These are phyloP conservation scores for Stenodera caucasica DNA, from an alignment of 2,888 invertebrate genomes.

Conservation along the genomic window DNA sequence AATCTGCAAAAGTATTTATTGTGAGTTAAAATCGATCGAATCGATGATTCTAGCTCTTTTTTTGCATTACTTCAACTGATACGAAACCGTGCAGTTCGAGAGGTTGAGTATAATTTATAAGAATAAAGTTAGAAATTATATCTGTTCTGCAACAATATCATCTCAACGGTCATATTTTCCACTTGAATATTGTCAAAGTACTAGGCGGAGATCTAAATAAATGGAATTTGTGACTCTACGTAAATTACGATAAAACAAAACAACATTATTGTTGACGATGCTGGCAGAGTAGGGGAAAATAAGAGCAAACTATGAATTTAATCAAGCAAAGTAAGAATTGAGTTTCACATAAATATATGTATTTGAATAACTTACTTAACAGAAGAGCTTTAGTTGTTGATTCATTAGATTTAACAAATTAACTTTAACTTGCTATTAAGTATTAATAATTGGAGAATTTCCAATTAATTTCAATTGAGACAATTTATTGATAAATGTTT, in stretches of 20 bases:
- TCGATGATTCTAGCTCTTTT: too few relatives aligned
- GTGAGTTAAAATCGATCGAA: too few relatives aligned
- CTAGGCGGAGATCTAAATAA: neutral
- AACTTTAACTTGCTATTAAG: neutral
- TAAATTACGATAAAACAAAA: neutral
- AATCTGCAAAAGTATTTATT: too few relatives aligned
- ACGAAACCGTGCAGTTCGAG: too few relatives aligned
- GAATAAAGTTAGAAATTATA: conserved; percentile 5
- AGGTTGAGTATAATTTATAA: conserved; percentile 12
- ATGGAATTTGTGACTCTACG: conserved; percentile 2
- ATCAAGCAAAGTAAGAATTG: neutral
- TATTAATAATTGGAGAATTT: neutral
- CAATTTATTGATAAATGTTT: neutral
- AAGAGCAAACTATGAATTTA: neutral
- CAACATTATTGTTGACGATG: neutral
- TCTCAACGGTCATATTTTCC: neutral
- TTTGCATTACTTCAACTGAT: too few relatives aligned
- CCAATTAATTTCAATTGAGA: neutral
- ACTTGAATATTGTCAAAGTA: neutral
- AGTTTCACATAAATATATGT: too few relatives aligned
- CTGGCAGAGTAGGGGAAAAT: neutral
- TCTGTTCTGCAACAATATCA: neutral
- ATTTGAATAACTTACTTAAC: neutral
- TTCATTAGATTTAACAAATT: neutral
- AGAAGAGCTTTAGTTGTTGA: neutral